Evolutionary conservation across 2,888 invertebrate species (phyloP).

Genomic region (Caenorhabditis wallacei): DNA sequence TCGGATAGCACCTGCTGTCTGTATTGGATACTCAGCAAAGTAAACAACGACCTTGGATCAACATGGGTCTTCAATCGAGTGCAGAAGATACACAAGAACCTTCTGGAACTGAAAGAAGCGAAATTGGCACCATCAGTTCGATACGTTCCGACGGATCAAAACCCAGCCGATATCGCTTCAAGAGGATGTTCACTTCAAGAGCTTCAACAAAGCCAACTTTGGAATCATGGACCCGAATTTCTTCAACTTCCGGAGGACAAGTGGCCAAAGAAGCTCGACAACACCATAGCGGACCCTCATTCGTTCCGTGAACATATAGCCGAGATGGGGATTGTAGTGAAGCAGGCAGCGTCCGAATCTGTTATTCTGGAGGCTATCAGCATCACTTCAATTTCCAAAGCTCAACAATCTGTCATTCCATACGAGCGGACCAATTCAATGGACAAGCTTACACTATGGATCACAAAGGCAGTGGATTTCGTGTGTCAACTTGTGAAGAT

Average conservation of each 20-base stretch:
- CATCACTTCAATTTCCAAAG: too few species aligned
- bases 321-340: not conserved
- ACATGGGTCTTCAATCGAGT: not conserved
- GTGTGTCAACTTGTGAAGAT: not conserved
- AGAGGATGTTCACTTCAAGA: constrained; percentile 5
- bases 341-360: not conserved
- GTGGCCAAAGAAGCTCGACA: constrained; percentile 9
- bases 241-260: not conserved
- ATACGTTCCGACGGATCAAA: constrained; percentile 7
- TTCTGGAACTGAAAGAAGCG: not conserved
- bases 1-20: not conserved
- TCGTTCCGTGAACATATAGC: not conserved
- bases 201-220: not conserved
- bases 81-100: not conserved
- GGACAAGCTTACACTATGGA: not conserved
- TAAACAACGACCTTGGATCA: not conserved
- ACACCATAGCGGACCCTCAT: not conserved
- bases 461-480: too few species aligned
- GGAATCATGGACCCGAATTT: constrained; percentile 1
- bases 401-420: not conserved
- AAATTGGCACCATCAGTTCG: not conserved
- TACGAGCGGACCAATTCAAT: not conserved
- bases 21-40: not conserved
- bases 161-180: constrained; percentile 4
- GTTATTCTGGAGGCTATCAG: not conserved